Evolutionary conservation across 2,888 invertebrate species (phyloP).

Genomic region (Apamea crenata): DNA sequence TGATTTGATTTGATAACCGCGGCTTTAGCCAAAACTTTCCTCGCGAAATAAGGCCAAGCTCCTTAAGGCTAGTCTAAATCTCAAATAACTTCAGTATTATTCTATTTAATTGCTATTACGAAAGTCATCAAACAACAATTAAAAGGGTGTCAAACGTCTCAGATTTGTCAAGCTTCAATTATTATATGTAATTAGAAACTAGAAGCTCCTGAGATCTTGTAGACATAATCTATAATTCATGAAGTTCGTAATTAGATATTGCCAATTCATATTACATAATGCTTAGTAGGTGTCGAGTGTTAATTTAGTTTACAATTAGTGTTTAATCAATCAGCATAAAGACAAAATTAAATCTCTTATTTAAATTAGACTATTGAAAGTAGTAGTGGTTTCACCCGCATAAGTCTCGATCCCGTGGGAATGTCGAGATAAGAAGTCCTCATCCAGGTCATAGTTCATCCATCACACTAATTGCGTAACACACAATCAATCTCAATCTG

Average conservation of each 20-base stretch:
- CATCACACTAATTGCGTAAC: too few species aligned
- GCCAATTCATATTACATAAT: conserved; percentile 33
- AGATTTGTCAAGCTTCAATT: conserved; percentile 32
- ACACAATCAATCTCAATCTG: too few species aligned
- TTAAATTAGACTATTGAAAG: not conserved
- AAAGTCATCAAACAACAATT: conserved; percentile 18
- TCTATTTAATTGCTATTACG: conserved; percentile 4
- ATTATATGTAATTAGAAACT: conserved; percentile 32
- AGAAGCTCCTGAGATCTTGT: conserved; percentile 4
- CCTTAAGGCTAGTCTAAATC: not conserved
- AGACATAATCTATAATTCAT: conserved; percentile 31
- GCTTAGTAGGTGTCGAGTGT: not conserved
- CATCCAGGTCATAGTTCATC: too few species aligned
- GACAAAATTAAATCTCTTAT: not conserved
- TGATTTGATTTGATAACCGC: too few species aligned
- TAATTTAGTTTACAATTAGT: conserved; percentile 6
- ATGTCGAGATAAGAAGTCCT: too few species aligned
- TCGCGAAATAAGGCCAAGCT: too few species aligned
- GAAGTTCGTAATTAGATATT: conserved; percentile 35
- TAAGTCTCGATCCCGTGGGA: too few species aligned
- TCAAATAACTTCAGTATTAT: not conserved
- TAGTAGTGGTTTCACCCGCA: too few species aligned
- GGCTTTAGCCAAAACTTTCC: not conserved
- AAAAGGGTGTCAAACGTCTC: not conserved
- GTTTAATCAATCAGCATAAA: not conserved